Conservation (phyloP, 2,113 vertebrate species). For the Daubentonia madagascariensis region DNA sequence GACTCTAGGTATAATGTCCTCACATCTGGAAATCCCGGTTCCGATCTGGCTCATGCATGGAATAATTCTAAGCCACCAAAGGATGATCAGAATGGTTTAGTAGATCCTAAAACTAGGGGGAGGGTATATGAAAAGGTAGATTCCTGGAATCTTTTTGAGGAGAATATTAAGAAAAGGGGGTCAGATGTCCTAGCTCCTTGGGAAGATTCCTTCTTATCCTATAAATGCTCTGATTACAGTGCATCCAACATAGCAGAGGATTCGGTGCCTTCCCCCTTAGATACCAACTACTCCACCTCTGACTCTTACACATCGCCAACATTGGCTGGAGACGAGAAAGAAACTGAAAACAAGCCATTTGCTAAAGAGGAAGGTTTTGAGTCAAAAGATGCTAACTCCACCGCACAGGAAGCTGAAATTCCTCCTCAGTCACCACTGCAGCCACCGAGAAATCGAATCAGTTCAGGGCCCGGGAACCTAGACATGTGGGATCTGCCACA, state of each 20-base stretch:
- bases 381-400: constrained; percentile 29
- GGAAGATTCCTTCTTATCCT: constrained; percentile 83
- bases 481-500: constrained; percentile 63
- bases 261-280: constrained; percentile 82
- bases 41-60: constrained; percentile 67
- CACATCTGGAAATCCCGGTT: constrained; percentile 53
- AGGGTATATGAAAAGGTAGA: constrained; percentile 71
- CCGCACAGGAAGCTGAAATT: not conserved
- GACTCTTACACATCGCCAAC: constrained; percentile 86
- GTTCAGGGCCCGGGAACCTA: constrained; percentile 46
- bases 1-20: constrained; percentile 41
- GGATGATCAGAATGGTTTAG: constrained; percentile 4
- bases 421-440: not conserved
- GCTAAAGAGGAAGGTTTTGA: constrained; percentile 41
- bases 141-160: constrained; percentile 80
- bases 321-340: constrained; percentile 80
- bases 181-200: constrained; percentile 79
- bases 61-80: constrained; percentile 58
- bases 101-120: constrained; percentile 27
- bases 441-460: constrained; percentile 31
- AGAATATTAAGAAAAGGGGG: constrained; percentile 69
- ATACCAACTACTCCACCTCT: constrained; percentile 88
- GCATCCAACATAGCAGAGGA: constrained; percentile 79
- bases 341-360: constrained; percentile 72
- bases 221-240: constrained; percentile 79